These are phyloP conservation scores for Takifugu bimaculatus DNA, from an alignment of 2,113 vertebrate species.

Conservation along the genomic window DNA sequence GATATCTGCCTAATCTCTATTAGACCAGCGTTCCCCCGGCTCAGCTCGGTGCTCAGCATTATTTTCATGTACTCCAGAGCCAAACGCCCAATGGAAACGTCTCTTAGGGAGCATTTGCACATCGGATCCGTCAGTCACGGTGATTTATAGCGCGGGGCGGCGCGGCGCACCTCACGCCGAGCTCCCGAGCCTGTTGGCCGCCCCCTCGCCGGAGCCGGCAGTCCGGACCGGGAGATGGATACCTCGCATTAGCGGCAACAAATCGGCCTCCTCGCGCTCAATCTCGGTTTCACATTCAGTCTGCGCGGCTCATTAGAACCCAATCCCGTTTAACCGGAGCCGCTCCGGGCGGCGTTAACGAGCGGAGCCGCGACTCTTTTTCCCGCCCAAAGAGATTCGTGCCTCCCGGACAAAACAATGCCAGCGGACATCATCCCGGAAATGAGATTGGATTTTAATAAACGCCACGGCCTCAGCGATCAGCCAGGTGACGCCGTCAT, in stretches of 20 bases:
- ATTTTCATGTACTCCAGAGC: not conserved
- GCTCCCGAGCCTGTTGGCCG: slow-evolving; percentile 55
- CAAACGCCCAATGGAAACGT: slow-evolving; percentile 5
- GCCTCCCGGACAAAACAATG: not conserved
- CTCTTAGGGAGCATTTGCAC: slow-evolving; percentile 47
- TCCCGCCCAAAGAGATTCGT: slow-evolving; percentile 12
- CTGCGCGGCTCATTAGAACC: slow-evolving; percentile 41
- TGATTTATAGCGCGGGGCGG: slow-evolving; percentile 61
- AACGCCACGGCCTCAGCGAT: slow-evolving; percentile 21
- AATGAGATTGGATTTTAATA: slow-evolving; percentile 24
- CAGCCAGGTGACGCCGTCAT: slow-evolving; percentile 6
- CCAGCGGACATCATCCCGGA: slow-evolving; percentile 4
- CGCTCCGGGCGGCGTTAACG: slow-evolving; percentile 27
- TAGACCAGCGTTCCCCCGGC: too few species aligned
- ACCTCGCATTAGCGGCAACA: slow-evolving; percentile 46
- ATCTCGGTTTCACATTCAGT: slow-evolving; percentile 49
- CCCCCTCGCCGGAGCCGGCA: slow-evolving; percentile 49
- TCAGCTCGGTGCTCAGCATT: too few species aligned
- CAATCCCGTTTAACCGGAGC: slow-evolving; percentile 19
- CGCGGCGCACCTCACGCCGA: slow-evolving; percentile 41
- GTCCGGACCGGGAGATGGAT: slow-evolving; percentile 59
- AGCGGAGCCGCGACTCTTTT: slow-evolving; percentile 18
- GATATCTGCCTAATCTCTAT: not conserved
- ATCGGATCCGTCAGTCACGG: slow-evolving; percentile 31
- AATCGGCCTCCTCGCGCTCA: slow-evolving; percentile 39